These are phyloP conservation scores for Periplaneta americana DNA, from an alignment of 1,140 invertebrate species.

Conservation along the genomic window DNA sequence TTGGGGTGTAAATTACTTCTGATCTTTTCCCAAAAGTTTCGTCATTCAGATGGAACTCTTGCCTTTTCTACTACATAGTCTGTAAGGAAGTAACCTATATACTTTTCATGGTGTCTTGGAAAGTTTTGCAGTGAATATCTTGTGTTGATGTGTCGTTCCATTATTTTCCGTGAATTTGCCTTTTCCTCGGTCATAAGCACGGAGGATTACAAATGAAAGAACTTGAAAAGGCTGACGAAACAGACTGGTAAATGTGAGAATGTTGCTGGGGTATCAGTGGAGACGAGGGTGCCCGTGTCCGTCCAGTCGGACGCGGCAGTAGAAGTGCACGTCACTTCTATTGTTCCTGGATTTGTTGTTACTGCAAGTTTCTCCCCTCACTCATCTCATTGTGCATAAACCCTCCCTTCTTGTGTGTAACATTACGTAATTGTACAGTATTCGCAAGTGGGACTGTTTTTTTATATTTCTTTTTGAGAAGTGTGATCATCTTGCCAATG, in stretches of 20 bases:
- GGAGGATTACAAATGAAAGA: not conserved
- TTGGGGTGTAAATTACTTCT: not conserved
- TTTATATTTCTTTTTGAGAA: constrained; percentile 8
- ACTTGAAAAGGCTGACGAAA: not conserved
- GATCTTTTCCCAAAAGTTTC: not conserved
- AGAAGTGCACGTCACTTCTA: not conserved
- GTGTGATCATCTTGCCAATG: constrained; percentile 15
- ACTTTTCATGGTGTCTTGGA: not conserved
- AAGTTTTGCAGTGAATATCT: not conserved
- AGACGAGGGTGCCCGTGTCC: not conserved
- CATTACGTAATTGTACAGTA: constrained; percentile 17
- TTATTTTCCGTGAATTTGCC: not conserved
- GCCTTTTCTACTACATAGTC: not conserved
- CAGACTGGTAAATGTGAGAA: not conserved
- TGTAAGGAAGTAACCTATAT: not conserved
- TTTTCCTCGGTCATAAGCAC: not conserved
- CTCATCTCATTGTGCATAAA: constrained; percentile 6
- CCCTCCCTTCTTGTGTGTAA: constrained; percentile 13
- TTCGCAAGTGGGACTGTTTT: constrained; percentile 13
- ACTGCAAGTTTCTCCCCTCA: not conserved
- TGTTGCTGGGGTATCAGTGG: not conserved
- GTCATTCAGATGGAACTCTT: not conserved
- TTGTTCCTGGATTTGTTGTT: not conserved
- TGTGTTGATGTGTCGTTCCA: not conserved
- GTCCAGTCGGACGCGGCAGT: not conserved